A percentile compares a stretch with the other conserved stretches of the same genome.
phyloP scores from a whole-genome alignment of 2,888 invertebrate genomes.

The Ectemnius cavifrons region DNA sequence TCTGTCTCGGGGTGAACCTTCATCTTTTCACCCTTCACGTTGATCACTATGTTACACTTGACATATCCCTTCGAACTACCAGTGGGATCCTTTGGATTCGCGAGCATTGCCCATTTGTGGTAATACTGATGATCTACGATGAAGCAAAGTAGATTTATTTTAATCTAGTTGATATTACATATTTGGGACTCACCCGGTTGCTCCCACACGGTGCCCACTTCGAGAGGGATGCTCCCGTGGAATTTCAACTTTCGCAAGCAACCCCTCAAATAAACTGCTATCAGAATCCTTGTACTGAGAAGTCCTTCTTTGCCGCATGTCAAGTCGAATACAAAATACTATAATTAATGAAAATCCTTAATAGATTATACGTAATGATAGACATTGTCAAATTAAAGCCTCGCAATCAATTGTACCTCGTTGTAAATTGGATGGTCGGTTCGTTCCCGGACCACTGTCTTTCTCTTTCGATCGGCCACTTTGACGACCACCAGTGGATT shows the following conservation, averaged over 20 bases:
- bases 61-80: slow-evolving; percentile 86
- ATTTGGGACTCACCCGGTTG: slow-evolving; percentile 80
- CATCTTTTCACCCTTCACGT: slow-evolving; percentile 84
- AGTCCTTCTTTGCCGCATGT: slow-evolving; percentile 81
- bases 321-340: slow-evolving; percentile 86
- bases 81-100: slow-evolving; percentile 82
- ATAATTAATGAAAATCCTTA: slow-evolving; percentile 31
- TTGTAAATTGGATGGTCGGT: slow-evolving; percentile 84
- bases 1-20: slow-evolving; percentile 79
- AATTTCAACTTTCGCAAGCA: slow-evolving; percentile 69
- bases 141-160: slow-evolving; percentile 42
- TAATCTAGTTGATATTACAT: too few species aligned
- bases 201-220: slow-evolving; percentile 85
- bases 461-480: slow-evolving; percentile 82
- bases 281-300: slow-evolving; percentile 80
- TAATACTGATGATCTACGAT: slow-evolving; percentile 86
- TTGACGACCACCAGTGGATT: slow-evolving; percentile 83
- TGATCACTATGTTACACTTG: slow-evolving; percentile 89
- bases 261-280: slow-evolving; percentile 79
- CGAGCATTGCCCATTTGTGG: slow-evolving; percentile 92
- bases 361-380: not conserved
- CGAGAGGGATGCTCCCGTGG: slow-evolving; percentile 82
- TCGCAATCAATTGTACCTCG: slow-evolving; percentile 79
- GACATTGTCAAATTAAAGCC: too few species aligned
- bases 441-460: slow-evolving; percentile 80